A percentile compares a stretch with the other conserved stretches of the same genome.
Evolutionary conservation across 1,140 invertebrate species (phyloP).

Genomic region (Epicauta chinensis): DNA sequence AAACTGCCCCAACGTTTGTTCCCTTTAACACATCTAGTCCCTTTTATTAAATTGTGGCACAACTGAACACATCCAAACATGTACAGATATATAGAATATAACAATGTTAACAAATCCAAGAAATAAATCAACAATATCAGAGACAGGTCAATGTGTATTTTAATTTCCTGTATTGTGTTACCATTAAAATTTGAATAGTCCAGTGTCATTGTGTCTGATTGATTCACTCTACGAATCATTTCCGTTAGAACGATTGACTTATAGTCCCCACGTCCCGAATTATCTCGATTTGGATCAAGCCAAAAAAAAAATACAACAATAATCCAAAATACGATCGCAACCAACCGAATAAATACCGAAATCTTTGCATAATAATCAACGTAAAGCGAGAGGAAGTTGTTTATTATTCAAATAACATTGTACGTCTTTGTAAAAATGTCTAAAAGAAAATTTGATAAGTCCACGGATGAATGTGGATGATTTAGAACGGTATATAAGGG

Average conservation of each 20-base stretch:
- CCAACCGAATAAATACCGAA: constrained; percentile 13
- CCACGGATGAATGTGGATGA: not conserved
- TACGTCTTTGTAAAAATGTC: constrained; percentile 15
- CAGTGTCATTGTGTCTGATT: constrained; percentile 25
- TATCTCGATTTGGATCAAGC: no score
- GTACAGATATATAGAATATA: no score
- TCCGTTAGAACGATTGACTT: constrained; percentile 6
- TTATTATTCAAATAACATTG: constrained; percentile 15
- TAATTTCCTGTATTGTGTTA: constrained; percentile 31
- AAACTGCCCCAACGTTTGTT: constrained; percentile 11
- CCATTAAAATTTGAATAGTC: constrained; percentile 22
- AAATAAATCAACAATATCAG: no score
- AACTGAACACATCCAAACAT: no score
- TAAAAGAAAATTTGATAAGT: constrained; percentile 13
- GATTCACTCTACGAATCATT: constrained; percentile 28
- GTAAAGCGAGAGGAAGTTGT: constrained; percentile 6
- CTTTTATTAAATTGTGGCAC: no score
- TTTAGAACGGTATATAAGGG: no score
- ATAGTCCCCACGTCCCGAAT: no score
- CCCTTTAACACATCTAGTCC: no score
- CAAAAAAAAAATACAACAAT: no score
- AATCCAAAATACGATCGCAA: constrained; percentile 1
- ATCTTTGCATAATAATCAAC: constrained; percentile 6
- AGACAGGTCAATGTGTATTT: constrained; percentile 15
- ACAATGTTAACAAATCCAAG: no score